Percentiles rank a stretch among this genome's conserved stretches.
Evolutionary conservation across 1,140 invertebrate species (phyloP).

Genomic region (Oncopeltus fasciatus): DNA sequence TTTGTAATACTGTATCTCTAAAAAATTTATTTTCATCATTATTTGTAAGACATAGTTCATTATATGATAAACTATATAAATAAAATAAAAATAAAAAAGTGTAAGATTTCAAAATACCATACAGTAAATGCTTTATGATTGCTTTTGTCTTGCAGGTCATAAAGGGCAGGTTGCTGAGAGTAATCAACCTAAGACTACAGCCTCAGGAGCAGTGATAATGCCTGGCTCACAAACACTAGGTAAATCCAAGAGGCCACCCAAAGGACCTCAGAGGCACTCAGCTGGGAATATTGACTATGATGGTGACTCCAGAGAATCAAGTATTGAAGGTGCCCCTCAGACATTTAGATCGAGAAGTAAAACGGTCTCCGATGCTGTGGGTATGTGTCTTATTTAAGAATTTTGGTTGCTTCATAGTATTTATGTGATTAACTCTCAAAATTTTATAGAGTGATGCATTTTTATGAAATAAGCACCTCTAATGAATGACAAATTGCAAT

Average conservation of each 20-base stretch:
- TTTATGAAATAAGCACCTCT: too few species aligned
- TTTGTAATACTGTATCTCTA: too few species aligned
- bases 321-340: constrained; percentile 29
- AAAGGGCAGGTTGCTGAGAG: not conserved
- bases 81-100: too few species aligned
- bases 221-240: constrained; percentile 39
- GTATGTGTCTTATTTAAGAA: constrained; percentile 39
- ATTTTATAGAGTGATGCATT: too few species aligned
- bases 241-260: constrained; percentile 32
- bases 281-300: constrained; percentile 79
- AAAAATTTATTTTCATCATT: too few species aligned
- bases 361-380: constrained; percentile 68
- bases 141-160: not conserved
- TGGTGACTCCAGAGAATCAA: constrained; percentile 30
- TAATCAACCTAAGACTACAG: constrained; percentile 28
- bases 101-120: too few species aligned
- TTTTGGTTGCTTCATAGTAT: too few species aligned
- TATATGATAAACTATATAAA: too few species aligned
- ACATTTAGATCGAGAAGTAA: constrained; percentile 73
- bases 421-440: too few species aligned
- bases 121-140: not conserved
- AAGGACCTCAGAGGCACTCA: constrained; percentile 62
- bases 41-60: too few species aligned
- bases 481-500: too few species aligned
- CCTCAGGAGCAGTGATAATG: constrained; percentile 22